A percentile compares a stretch with the other conserved stretches of the same genome.
phyloP scores from a whole-genome alignment of 2,113 vertebrate genomes.

The Tupaia tana region DNA sequence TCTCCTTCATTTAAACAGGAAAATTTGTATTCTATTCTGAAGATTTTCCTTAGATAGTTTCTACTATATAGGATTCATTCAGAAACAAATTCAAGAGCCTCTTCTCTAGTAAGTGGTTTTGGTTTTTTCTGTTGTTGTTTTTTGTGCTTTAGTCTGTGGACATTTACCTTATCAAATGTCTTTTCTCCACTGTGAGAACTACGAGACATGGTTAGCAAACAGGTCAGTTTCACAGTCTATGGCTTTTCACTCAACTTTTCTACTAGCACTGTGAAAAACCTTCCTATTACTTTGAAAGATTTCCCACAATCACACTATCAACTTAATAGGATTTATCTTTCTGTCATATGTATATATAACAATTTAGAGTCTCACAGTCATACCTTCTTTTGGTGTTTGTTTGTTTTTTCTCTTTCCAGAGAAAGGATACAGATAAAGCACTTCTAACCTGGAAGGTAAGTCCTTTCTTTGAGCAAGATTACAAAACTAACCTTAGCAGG shows the following conservation, averaged over 20 bases:
- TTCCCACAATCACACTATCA: background rate
- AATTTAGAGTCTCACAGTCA: background rate
- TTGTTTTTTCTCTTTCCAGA: background rate
- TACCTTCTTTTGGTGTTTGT: background rate
- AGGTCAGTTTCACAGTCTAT: background rate
- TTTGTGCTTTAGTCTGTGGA: slow-evolving; percentile 5
- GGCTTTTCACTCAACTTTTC: background rate
- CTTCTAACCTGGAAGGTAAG: background rate
- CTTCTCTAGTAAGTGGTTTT: background rate
- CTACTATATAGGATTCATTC: background rate
- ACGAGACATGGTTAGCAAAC: background rate
- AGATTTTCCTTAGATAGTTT: slow-evolving; percentile 16
- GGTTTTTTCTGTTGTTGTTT: background rate
- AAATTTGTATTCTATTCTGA: background rate
- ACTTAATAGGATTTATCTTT: background rate
- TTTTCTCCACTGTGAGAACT: slow-evolving; percentile 9
- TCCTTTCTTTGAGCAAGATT: background rate
- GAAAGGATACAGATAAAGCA: background rate
- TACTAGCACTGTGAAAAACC: background rate
- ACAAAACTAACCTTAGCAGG: slow-evolving; percentile 21
- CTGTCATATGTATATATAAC: background rate
- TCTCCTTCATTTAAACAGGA: background rate
- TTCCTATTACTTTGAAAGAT: background rate
- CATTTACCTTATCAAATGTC: background rate
- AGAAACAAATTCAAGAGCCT: background rate